phyloP scores from a whole-genome alignment of 2,113 vertebrate species.

The Pelodiscus sinensis region DNA sequence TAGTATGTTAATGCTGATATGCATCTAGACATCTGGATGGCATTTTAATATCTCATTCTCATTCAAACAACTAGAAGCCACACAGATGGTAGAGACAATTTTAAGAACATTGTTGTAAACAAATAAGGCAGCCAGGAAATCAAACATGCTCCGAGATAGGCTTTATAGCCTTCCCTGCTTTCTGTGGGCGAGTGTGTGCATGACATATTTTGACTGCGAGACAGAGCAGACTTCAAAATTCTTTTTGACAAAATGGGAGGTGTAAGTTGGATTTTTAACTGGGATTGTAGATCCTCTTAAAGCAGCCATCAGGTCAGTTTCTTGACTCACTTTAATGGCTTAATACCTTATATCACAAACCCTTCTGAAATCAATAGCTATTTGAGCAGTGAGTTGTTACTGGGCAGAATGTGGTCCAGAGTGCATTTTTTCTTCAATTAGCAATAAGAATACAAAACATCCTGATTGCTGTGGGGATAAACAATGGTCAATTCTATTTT shows the following conservation, averaged over 20 bases:
- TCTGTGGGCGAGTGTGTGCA: neutral
- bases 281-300: neutral
- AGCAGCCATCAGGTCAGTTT: neutral
- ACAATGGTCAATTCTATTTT: neutral
- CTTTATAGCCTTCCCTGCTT: conserved; percentile 47
- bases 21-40: conserved; percentile 84
- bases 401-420: neutral
- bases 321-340: neutral
- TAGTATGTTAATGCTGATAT: conserved; percentile 78
- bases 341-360: neutral
- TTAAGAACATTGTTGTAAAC: conserved; percentile 84
- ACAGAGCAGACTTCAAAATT: conserved; percentile 35
- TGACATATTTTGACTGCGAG: conserved; percentile 67
- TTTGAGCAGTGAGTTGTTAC: neutral
- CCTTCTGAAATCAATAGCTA: rapidly evolving
- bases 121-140: conserved; percentile 83
- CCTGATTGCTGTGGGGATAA: neutral
- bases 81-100: conserved; percentile 83
- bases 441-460: neutral
- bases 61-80: conserved; percentile 80
- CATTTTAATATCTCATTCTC: conserved; percentile 87
- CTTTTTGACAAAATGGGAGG: conserved; percentile 18
- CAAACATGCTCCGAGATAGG: conserved; percentile 65
- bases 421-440: neutral
- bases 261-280: neutral